phyloP scores from a whole-genome alignment of 2,797 vertebrate species.

The Poecile montanus region DNA sequence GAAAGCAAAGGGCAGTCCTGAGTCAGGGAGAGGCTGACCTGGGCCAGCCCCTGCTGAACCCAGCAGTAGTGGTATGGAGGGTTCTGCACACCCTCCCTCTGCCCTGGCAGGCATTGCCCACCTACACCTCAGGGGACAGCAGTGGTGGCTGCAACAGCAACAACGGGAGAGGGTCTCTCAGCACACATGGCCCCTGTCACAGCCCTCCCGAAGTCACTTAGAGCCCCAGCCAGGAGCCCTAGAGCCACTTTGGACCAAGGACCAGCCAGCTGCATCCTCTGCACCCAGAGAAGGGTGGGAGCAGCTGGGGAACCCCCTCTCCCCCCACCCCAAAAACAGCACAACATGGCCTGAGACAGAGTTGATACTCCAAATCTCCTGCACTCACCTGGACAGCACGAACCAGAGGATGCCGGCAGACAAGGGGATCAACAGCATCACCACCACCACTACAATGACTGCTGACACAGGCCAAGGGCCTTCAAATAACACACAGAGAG shows the following conservation, averaged over 20 bases:
- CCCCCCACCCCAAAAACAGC: background rate
- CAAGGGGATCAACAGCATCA: background rate
- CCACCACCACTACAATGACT: background rate
- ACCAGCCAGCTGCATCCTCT: background rate
- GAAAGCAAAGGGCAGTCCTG: background rate
- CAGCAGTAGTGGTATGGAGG: background rate
- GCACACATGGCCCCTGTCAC: background rate
- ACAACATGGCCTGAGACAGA: background rate
- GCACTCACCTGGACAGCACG: background rate
- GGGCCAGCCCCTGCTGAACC: background rate
- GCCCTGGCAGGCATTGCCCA: background rate
- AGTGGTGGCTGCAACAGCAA: background rate
- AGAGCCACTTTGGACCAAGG: too few species aligned
- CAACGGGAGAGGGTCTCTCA: background rate
- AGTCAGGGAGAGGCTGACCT: background rate
- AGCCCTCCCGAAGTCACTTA: background rate
- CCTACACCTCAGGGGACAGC: background rate
- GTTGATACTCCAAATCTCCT: background rate
- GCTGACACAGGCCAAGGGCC: background rate
- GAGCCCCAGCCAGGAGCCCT: background rate
- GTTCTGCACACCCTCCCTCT: background rate
- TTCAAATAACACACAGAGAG: background rate
- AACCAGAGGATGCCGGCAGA: background rate
- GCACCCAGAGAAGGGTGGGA: background rate
- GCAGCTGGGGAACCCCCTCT: background rate